A percentile compares a stretch with the other conserved stretches of the same genome.
phyloP scores from a whole-genome alignment of 2,113 vertebrate species.

The Aythya baeri region DNA sequence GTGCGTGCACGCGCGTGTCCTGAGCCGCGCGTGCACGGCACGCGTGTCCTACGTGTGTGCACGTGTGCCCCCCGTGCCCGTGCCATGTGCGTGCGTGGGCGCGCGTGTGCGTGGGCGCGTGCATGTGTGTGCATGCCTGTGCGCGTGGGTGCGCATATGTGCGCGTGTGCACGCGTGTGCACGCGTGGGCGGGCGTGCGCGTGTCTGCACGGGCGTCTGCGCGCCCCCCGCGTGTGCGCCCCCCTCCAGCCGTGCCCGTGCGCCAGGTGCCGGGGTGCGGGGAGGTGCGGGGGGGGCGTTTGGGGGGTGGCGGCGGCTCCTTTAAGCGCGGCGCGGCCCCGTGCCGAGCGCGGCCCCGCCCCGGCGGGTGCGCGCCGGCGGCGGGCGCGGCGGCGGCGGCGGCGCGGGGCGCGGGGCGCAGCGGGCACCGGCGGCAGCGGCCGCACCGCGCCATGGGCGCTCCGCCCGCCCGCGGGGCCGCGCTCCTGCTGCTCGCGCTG shows the following conservation, averaged over 20 bases:
- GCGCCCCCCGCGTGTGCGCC: too few relatives aligned
- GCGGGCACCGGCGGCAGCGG: neutral
- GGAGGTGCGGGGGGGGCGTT: neutral
- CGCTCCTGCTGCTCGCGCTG: neutral
- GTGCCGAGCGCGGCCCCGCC: neutral
- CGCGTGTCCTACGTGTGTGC: neutral
- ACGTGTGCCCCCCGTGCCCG: neutral
- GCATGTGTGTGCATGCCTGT: too few relatives aligned
- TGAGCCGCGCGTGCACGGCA: neutral
- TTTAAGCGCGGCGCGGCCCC: neutral
- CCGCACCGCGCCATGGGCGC: neutral
- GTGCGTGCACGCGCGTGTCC: too few relatives aligned
- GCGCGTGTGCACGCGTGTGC: too few relatives aligned
- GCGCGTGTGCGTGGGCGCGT: neutral
- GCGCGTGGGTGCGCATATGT: too few relatives aligned
- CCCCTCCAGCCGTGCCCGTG: too few relatives aligned
- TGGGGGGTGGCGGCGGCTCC: neutral
- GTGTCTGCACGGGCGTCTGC: neutral
- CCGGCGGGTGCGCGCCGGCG: constrained; percentile 6
- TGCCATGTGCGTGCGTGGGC: neutral
- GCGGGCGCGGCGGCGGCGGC: neutral
- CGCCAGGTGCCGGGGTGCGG: neutral
- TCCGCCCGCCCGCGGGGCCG: neutral
- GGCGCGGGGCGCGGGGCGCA: neutral
- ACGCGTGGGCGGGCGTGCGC: neutral